Evolutionary conservation across 2,888 invertebrate genomes (phyloP).

Genomic region (Phymatocera aterrima): DNA sequence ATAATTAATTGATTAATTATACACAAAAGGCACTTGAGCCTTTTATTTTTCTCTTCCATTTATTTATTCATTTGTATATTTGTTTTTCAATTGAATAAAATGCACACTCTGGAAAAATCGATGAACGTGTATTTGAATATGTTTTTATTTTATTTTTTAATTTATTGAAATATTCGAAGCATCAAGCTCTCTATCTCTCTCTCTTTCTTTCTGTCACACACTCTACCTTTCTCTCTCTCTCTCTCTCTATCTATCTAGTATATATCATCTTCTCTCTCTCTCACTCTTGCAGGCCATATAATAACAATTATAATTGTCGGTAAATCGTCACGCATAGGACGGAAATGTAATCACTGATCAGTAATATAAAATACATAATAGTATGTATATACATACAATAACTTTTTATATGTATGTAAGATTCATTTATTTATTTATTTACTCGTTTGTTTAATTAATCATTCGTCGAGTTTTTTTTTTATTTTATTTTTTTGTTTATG

Average conservation of each 20-base stretch:
- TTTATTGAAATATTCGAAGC: constrained; percentile 1
- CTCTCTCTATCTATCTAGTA: too few relatives aligned
- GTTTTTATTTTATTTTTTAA: background rate
- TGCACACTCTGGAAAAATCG: constrained; percentile 13
- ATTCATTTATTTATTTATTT: background rate
- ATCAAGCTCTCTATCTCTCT: background rate
- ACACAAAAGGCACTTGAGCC: constrained; percentile 37
- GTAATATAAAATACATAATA: constrained; percentile 30
- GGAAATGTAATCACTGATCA: constrained; percentile 44
- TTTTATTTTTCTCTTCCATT: background rate
- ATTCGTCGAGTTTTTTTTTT: background rate
- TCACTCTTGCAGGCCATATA: background rate
- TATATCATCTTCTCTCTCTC: background rate
- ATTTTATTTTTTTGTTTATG: background rate
- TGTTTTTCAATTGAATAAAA: constrained; percentile 20
- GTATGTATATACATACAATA: constrained; percentile 13
- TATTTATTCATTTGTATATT: background rate
- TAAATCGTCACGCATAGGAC: constrained; percentile 40
- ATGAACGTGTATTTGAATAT: background rate
- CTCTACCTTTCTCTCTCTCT: background rate
- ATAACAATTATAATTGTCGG: constrained; percentile 22
- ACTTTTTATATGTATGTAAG: constrained; percentile 2
- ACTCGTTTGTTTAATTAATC: background rate
- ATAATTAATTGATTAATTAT: constrained; percentile 26
- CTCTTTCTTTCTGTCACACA: too few relatives aligned